phyloP scores from a whole-genome alignment of 2,797 vertebrate genomes.

The Acestrorhynchus altus region DNA sequence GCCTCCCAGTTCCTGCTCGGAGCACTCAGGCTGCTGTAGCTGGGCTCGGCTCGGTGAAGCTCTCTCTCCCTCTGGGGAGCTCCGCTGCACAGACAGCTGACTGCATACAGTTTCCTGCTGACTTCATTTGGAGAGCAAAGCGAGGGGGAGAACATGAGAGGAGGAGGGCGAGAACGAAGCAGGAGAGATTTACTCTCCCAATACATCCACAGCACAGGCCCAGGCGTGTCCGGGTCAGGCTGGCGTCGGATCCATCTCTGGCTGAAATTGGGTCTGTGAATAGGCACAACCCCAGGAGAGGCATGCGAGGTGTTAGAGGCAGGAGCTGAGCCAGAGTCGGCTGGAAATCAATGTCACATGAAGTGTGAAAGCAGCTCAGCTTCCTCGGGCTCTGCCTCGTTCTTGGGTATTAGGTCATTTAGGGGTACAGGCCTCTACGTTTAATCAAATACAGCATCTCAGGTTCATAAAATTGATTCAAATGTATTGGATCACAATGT shows the following conservation, averaged over 20 bases:
- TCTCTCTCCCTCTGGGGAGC: conserved; percentile 18
- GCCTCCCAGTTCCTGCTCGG: background rate
- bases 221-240: conserved; percentile 21
- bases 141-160: background rate
- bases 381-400: background rate
- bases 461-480: background rate
- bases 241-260: conserved; percentile 8
- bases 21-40: background rate
- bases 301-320: background rate
- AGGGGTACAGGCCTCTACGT: background rate
- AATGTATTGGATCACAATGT: background rate
- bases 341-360: conserved; percentile 5
- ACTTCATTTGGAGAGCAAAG: conserved; percentile 16
- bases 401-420: background rate
- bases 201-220: conserved; percentile 20
- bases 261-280: conserved; percentile 48
- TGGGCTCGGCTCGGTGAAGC: background rate
- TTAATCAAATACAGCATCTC: background rate
- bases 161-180: background rate
- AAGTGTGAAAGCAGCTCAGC: conserved; percentile 4
- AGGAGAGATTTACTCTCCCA: conserved; percentile 5
- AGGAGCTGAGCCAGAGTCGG: background rate
- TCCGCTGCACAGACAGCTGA: conserved; percentile 2
- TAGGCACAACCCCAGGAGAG: conserved; percentile 40
- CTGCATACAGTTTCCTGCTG: background rate